phyloP scores from a whole-genome alignment of 2,888 invertebrate species.

The Anthoptus insignis region DNA sequence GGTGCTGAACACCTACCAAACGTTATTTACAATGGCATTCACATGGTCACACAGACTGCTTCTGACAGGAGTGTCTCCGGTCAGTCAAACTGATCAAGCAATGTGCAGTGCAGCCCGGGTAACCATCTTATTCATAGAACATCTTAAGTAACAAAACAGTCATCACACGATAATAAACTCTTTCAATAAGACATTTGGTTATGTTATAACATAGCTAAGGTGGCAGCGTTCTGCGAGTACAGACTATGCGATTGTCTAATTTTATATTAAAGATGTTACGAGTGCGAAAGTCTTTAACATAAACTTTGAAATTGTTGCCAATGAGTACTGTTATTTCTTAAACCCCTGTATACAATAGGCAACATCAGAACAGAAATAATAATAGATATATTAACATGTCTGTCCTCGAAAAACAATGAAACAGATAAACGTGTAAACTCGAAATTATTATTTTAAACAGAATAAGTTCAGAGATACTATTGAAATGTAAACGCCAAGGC shows the following conservation, averaged over 20 bases:
- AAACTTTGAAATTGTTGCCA: neutral
- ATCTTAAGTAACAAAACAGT: conserved; percentile 77
- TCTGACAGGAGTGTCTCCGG: conserved; percentile 17
- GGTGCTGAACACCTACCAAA: conserved; percentile 78
- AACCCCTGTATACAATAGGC: neutral
- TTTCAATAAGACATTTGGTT: conserved; percentile 72
- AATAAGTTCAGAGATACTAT: neutral
- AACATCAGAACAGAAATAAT: neutral
- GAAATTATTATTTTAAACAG: conserved; percentile 18
- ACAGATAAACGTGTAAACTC: conserved; percentile 32
- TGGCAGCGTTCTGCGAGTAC: conserved; percentile 43
- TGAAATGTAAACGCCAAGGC: conserved; percentile 6
- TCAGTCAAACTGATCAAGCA: conserved; percentile 59
- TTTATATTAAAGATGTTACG: too few relatives aligned
- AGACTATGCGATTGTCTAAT: conserved; percentile 28
- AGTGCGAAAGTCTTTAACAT: too few relatives aligned
- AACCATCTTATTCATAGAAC: conserved; percentile 61
- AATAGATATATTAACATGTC: neutral
- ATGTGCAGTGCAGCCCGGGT: conserved; percentile 63
- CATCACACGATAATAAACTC: conserved; percentile 78
- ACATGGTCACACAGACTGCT: conserved; percentile 42
- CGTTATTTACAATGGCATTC: conserved; percentile 64
- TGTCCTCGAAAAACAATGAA: conserved; percentile 23
- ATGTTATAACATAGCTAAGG: conserved; percentile 51
- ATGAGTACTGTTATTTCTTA: neutral